These are phyloP conservation scores for Todus mexicanus DNA, from an alignment of 2,797 vertebrate genomes.

Conservation along the genomic window DNA sequence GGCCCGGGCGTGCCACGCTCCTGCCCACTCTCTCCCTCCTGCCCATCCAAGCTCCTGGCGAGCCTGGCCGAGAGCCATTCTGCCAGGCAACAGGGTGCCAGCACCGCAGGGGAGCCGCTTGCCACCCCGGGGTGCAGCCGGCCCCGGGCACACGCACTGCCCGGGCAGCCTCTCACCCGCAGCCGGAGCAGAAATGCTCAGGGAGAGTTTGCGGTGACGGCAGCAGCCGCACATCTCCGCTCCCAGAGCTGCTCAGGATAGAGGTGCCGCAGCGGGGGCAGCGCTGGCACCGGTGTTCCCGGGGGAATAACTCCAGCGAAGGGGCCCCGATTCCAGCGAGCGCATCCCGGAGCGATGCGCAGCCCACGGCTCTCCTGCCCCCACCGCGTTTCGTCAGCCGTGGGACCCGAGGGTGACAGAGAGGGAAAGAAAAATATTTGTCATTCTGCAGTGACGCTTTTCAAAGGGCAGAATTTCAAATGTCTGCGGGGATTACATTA, in stretches of 20 bases:
- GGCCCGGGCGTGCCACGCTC: not conserved
- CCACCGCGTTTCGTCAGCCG: fast-evolving
- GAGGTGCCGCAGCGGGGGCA: not conserved
- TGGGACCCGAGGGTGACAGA: not conserved
- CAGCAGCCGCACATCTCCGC: not conserved
- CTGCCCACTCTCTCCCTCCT: not conserved
- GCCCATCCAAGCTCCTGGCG: not conserved
- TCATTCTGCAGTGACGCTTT: not conserved
- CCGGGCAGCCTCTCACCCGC: not conserved
- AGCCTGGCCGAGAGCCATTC: not conserved
- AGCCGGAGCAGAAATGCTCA: not conserved
- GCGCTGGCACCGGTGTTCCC: not conserved
- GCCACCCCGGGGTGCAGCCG: no score
- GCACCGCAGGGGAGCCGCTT: fast-evolving
- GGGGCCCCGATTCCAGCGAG: not conserved
- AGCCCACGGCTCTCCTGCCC: not conserved
- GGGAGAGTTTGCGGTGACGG: fast-evolving
- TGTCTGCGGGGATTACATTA: not conserved
- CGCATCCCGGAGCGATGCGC: fast-evolving
- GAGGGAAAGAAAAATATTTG: not conserved
- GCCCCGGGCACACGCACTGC: not conserved
- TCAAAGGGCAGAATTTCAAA: not conserved
- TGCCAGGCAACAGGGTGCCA: not conserved
- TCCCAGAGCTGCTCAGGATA: not conserved
- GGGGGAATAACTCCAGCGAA: fast-evolving